Evolutionary conservation across 2,113 vertebrate species (phyloP), one percentile per base, ranked within the genome.

Genomic region (Otocyon megalotis): DNA sequence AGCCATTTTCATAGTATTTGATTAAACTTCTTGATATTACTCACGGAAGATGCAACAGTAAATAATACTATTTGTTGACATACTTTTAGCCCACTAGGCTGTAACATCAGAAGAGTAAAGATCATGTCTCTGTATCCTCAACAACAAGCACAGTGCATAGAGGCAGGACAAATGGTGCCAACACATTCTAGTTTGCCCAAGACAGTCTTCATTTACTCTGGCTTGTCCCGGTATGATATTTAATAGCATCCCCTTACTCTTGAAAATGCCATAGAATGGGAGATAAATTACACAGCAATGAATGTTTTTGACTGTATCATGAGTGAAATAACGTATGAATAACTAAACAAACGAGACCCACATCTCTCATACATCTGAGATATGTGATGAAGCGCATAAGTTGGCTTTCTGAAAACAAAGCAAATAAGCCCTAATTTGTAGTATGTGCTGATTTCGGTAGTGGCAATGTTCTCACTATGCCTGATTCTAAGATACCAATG

Each of bases 331-430:
- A 88, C 6, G 26, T 28, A 81, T 56, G 65, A 85, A 58, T 81
- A 74, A 60, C 14, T 76, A 67, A 94, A 79, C 2, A 79, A 81
- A 87, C 10, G 20, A 93, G 22, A 84, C 83, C 65, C 1, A 13
- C 22, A 69, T 76, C 50, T 92, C 19, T 95, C n/a, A 74, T 43
- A 26, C 11, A 19, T 67, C 26, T 58, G 37, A 93, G 69, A n/a
- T 2, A 8, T 62, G 13, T 53, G 76, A 84, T 72, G 85, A 88
- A 77, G 63, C 28, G 19, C 20, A 69, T 69, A 79, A 32, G 53
- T 10, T 26, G 32, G 53, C 19, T 97, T 19, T 93, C 50, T 56
- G 35, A 76, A 94, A 87, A 95, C 24, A 89, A 82, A 91, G 48
- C 26, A n/a, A 8, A 48, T 85, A 90, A 80, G 2, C 30, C 26